phyloP scores from a whole-genome alignment of 2,113 vertebrate genomes.

The Myotis yumanensis region DNA sequence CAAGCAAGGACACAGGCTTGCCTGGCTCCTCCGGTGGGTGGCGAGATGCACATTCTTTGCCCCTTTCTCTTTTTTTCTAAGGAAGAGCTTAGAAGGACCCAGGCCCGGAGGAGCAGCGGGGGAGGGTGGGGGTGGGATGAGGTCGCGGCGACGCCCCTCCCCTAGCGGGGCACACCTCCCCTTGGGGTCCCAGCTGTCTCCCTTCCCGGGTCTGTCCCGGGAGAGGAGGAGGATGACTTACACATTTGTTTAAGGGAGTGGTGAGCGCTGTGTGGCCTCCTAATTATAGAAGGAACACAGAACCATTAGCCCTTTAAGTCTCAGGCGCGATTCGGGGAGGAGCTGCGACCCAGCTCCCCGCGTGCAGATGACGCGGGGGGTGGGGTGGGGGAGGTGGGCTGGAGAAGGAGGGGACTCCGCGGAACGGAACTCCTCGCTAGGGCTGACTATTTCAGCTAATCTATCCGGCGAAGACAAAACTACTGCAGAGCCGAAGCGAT shows the following conservation, averaged over 20 bases:
- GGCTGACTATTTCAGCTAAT: constrained; percentile 39
- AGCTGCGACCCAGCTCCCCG: background rate
- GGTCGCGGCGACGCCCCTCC: constrained; percentile 11
- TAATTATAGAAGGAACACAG: constrained; percentile 11
- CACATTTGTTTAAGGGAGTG: constrained; percentile 53
- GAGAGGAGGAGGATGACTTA: constrained; percentile 60
- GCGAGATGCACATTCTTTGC: constrained; percentile 57
- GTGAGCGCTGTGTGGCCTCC: constrained; percentile 66
- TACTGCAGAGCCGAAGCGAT: constrained; percentile 12
- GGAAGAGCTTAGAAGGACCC: constrained; percentile 73
- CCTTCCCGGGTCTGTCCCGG: constrained; percentile 50
- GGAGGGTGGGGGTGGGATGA: background rate
- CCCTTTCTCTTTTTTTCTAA: constrained; percentile 53
- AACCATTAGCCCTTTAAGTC: constrained; percentile 52
- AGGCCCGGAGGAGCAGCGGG: background rate
- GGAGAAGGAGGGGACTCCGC: constrained; percentile 6
- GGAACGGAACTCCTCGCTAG: background rate
- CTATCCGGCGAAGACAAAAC: constrained; percentile 38
- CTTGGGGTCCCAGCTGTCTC: constrained; percentile 64
- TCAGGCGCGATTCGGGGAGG: background rate
- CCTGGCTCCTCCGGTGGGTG: constrained; percentile 49
- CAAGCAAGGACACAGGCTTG: constrained; percentile 67
- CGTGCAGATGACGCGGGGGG: background rate
- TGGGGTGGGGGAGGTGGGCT: background rate
- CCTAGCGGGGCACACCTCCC: background rate